Conservation (phyloP, 2,888 invertebrate species). For the Siphlonurus alternatus region DNA sequence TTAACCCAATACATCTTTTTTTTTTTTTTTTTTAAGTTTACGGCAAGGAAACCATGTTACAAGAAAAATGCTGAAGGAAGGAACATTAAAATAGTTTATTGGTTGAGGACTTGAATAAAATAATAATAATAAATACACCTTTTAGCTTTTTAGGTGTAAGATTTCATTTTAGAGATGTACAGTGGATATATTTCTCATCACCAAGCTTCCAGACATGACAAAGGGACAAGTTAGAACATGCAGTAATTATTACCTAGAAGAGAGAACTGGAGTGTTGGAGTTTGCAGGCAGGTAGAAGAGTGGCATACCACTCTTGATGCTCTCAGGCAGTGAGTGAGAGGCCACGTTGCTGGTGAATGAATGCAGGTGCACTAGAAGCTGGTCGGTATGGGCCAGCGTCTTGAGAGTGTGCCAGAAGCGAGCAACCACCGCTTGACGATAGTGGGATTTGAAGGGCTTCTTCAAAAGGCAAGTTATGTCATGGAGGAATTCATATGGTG, state of each 20-base stretch:
- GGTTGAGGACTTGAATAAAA: no score
- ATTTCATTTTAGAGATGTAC: no score
- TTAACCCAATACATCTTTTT: no score
- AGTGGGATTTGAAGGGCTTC: constrained; percentile 42
- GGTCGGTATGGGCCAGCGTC: constrained; percentile 45
- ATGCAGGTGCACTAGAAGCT: constrained; percentile 49
- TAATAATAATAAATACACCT: no score
- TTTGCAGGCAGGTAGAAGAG: constrained; percentile 39
- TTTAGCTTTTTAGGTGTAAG: no score
- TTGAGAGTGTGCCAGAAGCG: constrained; percentile 46
- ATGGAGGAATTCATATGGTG: constrained; percentile 55
- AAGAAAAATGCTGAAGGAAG: no score
- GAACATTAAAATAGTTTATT: no score
- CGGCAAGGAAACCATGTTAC: no score
- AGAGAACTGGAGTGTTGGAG: constrained; percentile 23
- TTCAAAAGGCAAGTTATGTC: constrained; percentile 49
- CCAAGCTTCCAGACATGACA: no score
- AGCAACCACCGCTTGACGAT: constrained; percentile 45
- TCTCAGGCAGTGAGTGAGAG: constrained; percentile 51
- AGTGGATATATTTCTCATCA: no score
- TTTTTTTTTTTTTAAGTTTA: no score
- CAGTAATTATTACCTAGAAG: constrained; percentile 31
- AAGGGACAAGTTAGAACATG: no score
- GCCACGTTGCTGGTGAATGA: constrained; percentile 39
- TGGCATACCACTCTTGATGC: constrained; percentile 49